Percentiles rank a stretch among this genome's conserved stretches.
phyloP scores from a whole-genome alignment of 2,888 invertebrate species.

The Aphidius colemani region DNA sequence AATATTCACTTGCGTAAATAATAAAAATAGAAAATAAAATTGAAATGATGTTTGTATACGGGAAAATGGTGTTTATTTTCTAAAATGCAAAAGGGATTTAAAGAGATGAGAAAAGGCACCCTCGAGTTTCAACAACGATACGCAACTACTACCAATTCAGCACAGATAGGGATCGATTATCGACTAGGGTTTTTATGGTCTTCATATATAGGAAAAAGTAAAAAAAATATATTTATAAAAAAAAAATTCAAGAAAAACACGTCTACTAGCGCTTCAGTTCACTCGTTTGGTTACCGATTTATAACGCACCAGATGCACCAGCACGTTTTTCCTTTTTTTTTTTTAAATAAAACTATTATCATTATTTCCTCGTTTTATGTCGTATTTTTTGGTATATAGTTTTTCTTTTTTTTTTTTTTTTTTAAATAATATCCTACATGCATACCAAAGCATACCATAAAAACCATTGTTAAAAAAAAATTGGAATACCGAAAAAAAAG shows the following conservation, averaged over 20 bases:
- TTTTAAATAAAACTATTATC: neutral
- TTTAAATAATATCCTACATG: neutral
- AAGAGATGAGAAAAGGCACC: too few relatives aligned
- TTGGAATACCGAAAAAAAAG: too few relatives aligned
- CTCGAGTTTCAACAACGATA: too few relatives aligned
- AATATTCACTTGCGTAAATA: too few relatives aligned
- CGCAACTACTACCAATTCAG: too few relatives aligned
- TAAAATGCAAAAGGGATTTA: too few relatives aligned
- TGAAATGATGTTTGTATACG: too few relatives aligned
- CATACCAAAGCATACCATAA: too few relatives aligned
- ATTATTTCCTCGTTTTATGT: neutral
- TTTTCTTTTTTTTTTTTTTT: neutral
- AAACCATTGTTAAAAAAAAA: too few relatives aligned
- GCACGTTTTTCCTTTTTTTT: slow-evolving; percentile 1
- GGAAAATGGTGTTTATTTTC: too few relatives aligned
- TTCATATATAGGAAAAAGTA: too few relatives aligned
- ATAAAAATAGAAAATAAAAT: too few relatives aligned
- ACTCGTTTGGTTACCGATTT: slow-evolving; percentile 1
- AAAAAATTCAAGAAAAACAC: slow-evolving; percentile 32
- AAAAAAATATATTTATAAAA: slow-evolving; percentile 9
- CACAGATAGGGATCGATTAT: slow-evolving; percentile 40
- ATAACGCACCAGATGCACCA: slow-evolving; percentile 18
- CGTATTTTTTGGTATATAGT: neutral
- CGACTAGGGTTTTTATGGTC: slow-evolving; percentile 34
- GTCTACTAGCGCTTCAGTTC: slow-evolving; percentile 24